A percentile compares a stretch with the other conserved stretches of the same genome.
Evolutionary conservation across 2,888 invertebrate species (phyloP).

Genomic region (Ennomos erosarius): DNA sequence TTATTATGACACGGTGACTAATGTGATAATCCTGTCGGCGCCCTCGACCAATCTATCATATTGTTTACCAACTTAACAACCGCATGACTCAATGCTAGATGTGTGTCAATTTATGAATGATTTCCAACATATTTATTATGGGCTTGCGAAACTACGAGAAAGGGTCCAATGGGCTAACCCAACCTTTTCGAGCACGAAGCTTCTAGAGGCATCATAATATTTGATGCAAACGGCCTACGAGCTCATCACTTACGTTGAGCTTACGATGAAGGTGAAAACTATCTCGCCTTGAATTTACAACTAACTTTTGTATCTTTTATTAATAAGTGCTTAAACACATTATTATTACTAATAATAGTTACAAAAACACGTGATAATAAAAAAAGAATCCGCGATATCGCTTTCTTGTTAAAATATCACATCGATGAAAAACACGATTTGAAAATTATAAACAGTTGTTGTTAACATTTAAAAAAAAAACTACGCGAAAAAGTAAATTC

Average conservation of each 20-base stretch:
- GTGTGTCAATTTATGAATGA: constrained; percentile 28
- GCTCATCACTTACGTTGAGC: constrained; percentile 1
- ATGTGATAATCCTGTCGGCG: constrained; percentile 13
- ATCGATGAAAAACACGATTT: too few species aligned
- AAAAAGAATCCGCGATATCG: too few species aligned
- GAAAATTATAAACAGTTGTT: too few species aligned
- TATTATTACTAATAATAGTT: too few species aligned
- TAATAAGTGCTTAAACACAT: too few species aligned
- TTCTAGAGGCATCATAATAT: constrained; percentile 13
- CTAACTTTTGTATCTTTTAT: too few species aligned
- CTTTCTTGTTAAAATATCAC: too few species aligned
- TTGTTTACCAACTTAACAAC: constrained; percentile 23
- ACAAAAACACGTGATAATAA: too few species aligned
- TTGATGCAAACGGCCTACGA: constrained; percentile 7
- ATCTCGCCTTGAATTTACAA: background rate
- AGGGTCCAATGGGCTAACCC: constrained; percentile 12
- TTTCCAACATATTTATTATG: constrained; percentile 17
- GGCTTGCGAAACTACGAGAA: constrained; percentile 10
- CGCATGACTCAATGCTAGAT: constrained; percentile 13
- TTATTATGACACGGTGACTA: background rate
- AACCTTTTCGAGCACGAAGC: background rate
- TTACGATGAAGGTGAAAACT: background rate
- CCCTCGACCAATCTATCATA: constrained; percentile 25
- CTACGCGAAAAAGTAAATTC: too few species aligned
- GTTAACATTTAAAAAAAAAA: too few species aligned